Evolutionary conservation across 1,140 invertebrate species (phyloP).

Genomic region (Pseudomyrmex sp.): DNA sequence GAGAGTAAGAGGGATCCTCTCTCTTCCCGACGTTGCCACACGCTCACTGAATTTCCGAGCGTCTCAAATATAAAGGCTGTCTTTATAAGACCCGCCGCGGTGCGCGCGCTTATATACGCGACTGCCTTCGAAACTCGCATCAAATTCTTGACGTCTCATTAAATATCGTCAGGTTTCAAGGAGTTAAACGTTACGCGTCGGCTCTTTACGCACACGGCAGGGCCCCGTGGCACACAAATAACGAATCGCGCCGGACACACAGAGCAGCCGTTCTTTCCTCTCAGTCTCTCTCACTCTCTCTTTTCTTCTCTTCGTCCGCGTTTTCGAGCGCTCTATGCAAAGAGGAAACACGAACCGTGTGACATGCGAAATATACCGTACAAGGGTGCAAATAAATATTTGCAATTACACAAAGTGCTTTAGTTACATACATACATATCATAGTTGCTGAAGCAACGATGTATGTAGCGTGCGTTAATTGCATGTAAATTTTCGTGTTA

Average conservation of each 20-base stretch:
- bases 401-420: no score
- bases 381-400: slow-evolving; percentile 9
- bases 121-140: slow-evolving; percentile 70
- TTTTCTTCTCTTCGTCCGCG: no score
- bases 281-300: not conserved
- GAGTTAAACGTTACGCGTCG: slow-evolving; percentile 58
- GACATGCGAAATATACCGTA: slow-evolving; percentile 2
- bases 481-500: slow-evolving; percentile 24
- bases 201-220: slow-evolving; percentile 39
- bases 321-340: not conserved
- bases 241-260: slow-evolving; percentile 49
- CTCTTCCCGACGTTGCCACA: slow-evolving; percentile 77
- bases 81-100: slow-evolving; percentile 71
- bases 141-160: slow-evolving; percentile 75
- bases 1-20: slow-evolving; percentile 26
- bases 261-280: slow-evolving; percentile 44
- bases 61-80: slow-evolving; percentile 75
- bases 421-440: no score
- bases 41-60: slow-evolving; percentile 78
- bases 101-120: slow-evolving; percentile 37
- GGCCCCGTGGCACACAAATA: slow-evolving; percentile 25
- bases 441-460: not conserved
- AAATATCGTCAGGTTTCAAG: slow-evolving; percentile 72
- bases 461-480: not conserved
- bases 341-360: slow-evolving; percentile 1